phyloP scores from a whole-genome alignment of 2,797 vertebrate species.

The Streptopelia turtur region DNA sequence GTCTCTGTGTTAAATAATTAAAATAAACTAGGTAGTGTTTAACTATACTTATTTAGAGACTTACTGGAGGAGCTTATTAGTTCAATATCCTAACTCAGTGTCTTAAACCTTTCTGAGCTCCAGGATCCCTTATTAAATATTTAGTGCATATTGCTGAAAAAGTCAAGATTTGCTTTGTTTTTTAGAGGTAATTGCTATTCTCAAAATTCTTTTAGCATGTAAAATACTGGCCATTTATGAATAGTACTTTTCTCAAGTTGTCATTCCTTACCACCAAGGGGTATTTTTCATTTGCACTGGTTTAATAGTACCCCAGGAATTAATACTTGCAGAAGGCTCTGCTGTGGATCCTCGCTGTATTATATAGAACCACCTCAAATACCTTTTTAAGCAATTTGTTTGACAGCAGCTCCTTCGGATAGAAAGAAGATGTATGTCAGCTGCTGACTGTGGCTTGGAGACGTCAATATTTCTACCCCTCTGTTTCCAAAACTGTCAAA shows the following conservation, averaged over 20 bases:
- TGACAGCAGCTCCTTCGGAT: conserved; percentile 60
- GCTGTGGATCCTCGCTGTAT: background rate
- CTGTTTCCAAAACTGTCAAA: conserved; percentile 65
- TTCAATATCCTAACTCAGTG: conserved; percentile 42
- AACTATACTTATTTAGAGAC: conserved; percentile 38
- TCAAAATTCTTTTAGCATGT: conserved; percentile 4
- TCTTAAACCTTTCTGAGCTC: conserved; percentile 48
- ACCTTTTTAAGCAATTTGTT: conserved; percentile 58
- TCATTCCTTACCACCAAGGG: background rate
- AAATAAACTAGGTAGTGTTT: conserved; percentile 61
- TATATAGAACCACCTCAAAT: conserved; percentile 19
- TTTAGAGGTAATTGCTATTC: conserved; percentile 18
- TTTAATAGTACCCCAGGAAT: conserved; percentile 32
- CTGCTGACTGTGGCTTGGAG: conserved; percentile 45
- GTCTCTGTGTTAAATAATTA: conserved; percentile 47
- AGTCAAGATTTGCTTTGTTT: conserved; percentile 64
- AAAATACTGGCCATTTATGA: conserved; percentile 7
- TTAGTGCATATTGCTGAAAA: conserved; percentile 48
- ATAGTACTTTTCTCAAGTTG: background rate
- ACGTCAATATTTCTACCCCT: conserved; percentile 60
- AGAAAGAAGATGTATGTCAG: conserved; percentile 54
- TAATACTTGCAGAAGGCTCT: conserved; percentile 40
- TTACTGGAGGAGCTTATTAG: conserved; percentile 58
- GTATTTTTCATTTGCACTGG: conserved; percentile 31
- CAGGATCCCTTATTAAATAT: conserved; percentile 58